Base-by-base conservation (phyloP, 1,140 invertebrate genomes). In the Metopolophium dirhodum region DNA sequence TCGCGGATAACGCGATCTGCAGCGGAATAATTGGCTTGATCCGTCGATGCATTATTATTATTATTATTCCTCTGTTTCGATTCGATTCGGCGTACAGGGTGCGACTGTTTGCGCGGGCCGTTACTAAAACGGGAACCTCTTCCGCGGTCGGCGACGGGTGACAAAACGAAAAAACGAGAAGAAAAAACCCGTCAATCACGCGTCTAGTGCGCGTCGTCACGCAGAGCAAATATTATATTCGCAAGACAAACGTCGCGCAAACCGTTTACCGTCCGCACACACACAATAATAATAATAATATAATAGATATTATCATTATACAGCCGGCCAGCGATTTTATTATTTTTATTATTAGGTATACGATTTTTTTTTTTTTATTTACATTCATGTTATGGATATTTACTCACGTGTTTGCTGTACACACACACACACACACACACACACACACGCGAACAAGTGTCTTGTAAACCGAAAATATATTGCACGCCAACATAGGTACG, bases 381-480 rank as follows among this genome's bases (percentile, higher is more conserved):
- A 68, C 61, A n/a, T 68, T 14, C 9, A 68, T 68, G 61, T 77
- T 77, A 77, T 77, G n/a, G 61, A n/a, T 77, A 77, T 77, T 77
- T 77, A 77, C 61, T 77, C 61, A n/a, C 61, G 61, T 77, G 61
- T 77, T 77, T n/a, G 30, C 14, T 77, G 61, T 77, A 77, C 30
- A 77, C n/a, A 35, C 37, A 37, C 37, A 37, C 37, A 37, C 37
- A 37, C 37, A 37, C 37, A 37, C 37, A 2, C 37, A 2, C 37
- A n/a, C 30, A n/a, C n/a, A 20, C 61, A n/a, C 61, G 30, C 61
- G 18, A 68, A 77, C 61, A 77, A n/a, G 61, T 77, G 61, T 35
- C 61, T 77, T 77, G 61, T 77, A 77, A 77, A 77, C 61, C 30
- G 61, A 77, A 77, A 77, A 77, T 77, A 77, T 77, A 77, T 77